phyloP scores from a whole-genome alignment of 1,140 invertebrate genomes.

The Neodiprion fabricii region DNA sequence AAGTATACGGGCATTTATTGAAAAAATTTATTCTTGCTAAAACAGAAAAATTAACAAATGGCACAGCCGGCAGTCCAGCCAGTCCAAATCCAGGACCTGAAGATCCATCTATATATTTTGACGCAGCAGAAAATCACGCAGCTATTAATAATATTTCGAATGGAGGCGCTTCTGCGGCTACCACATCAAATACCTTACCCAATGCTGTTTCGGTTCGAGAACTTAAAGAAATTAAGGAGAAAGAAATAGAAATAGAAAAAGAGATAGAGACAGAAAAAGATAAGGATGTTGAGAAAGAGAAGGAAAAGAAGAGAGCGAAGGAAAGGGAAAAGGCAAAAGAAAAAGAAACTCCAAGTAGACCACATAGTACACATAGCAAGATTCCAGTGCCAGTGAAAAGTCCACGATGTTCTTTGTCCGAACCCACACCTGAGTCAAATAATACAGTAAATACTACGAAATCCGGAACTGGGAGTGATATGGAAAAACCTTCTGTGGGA shows the following conservation, averaged over 20 bases:
- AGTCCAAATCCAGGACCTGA: slow-evolving; percentile 64
- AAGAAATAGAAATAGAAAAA: slow-evolving; percentile 30
- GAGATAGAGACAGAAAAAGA: background rate
- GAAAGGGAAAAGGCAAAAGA: slow-evolving; percentile 41
- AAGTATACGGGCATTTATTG: no score
- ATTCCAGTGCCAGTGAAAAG: slow-evolving; percentile 61
- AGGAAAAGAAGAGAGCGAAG: slow-evolving; percentile 28
- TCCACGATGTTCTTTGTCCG: slow-evolving; percentile 57
- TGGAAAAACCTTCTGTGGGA: slow-evolving; percentile 40
- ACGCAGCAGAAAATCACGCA: slow-evolving; percentile 65
- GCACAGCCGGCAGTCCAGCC: slow-evolving; percentile 60
- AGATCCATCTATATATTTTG: slow-evolving; percentile 70
- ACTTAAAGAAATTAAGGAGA: slow-evolving; percentile 42
- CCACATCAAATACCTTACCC: slow-evolving; percentile 35
- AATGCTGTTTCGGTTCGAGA: slow-evolving; percentile 43
- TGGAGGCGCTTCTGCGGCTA: slow-evolving; percentile 33
- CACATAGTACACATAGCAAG: slow-evolving; percentile 55
- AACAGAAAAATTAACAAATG: slow-evolving; percentile 57
- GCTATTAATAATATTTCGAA: slow-evolving; percentile 40
- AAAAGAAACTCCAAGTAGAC: slow-evolving; percentile 42
- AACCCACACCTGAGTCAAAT: slow-evolving; percentile 51
- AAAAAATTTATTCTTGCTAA: background rate
- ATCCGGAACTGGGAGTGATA: slow-evolving; percentile 47
- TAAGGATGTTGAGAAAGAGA: slow-evolving; percentile 7
- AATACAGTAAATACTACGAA: slow-evolving; percentile 46